Percentiles rank a stretch among this genome's conserved stretches.
Evolutionary conservation across 1,140 invertebrate species (phyloP).

Genomic region (Scaptomyza pallida): DNA sequence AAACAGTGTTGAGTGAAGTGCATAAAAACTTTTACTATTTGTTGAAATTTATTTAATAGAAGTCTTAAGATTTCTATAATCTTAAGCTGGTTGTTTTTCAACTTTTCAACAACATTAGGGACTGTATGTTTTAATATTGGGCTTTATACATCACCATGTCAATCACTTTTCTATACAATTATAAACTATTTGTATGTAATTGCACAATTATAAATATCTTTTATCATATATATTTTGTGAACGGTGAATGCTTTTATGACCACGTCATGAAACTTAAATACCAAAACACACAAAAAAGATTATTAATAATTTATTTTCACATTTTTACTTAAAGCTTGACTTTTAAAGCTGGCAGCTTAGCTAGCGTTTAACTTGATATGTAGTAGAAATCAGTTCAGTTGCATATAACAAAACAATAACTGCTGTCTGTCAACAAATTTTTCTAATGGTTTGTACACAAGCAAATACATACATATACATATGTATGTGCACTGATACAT

Average conservation of each 20-base stretch:
- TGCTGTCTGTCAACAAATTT: conserved; percentile 20
- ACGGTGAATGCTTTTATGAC: too few relatives aligned
- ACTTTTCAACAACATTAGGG: too few relatives aligned
- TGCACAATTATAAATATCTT: too few relatives aligned
- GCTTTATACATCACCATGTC: too few relatives aligned
- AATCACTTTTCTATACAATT: background rate
- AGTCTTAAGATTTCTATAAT: too few relatives aligned
- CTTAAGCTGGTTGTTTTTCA: too few relatives aligned
- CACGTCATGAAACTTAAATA: too few relatives aligned
- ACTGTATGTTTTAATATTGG: too few relatives aligned
- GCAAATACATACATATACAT: background rate
- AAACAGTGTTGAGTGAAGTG: background rate
- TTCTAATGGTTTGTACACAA: conserved; percentile 21
- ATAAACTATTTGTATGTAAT: too few relatives aligned
- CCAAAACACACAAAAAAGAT: too few relatives aligned
- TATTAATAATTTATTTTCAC: background rate
- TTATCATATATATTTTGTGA: too few relatives aligned
- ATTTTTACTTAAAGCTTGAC: background rate
- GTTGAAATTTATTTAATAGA: too few relatives aligned
- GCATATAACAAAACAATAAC: conserved; percentile 1
- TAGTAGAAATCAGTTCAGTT: conserved; percentile 6
- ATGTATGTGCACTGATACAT: background rate
- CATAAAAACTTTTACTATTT: background rate
- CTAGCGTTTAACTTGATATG: background rate
- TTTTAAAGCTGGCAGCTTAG: background rate